Evolutionary conservation across 2,888 invertebrate species (phyloP).

Genomic region (Celastrina argiolus): DNA sequence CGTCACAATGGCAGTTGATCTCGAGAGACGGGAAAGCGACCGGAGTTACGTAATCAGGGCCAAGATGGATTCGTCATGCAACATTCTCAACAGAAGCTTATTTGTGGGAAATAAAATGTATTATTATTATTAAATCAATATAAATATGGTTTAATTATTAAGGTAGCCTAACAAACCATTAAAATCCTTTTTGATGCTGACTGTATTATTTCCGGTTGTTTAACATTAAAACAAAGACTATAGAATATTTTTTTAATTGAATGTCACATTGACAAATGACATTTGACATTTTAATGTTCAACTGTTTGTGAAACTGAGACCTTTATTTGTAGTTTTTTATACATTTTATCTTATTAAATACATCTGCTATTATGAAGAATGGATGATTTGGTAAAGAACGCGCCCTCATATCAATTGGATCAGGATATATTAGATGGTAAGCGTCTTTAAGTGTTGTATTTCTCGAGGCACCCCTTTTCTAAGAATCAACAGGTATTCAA

Average conservation of each 20-base stretch:
- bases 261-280: slow-evolving; percentile 25
- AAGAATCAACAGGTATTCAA: slow-evolving; percentile 44
- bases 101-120: too few species aligned
- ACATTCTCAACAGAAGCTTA: too few species aligned
- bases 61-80: too few species aligned
- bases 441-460: slow-evolving; percentile 39
- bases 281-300: slow-evolving; percentile 24
- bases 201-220: background rate
- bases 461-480: slow-evolving; percentile 39
- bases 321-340: slow-evolving; percentile 23
- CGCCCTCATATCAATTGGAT: slow-evolving; percentile 67
- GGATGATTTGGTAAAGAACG: slow-evolving; percentile 71
- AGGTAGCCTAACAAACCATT: too few species aligned
- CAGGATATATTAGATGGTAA: slow-evolving; percentile 71
- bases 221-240: background rate
- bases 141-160: too few species aligned
- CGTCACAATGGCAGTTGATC: too few species aligned
- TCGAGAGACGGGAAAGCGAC: too few species aligned
- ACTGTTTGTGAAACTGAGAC: slow-evolving; percentile 14
- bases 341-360: slow-evolving; percentile 35
- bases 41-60: too few species aligned
- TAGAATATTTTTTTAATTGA: slow-evolving; percentile 1
- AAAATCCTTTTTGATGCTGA: too few species aligned
- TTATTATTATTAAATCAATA: too few species aligned
- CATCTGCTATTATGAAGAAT: slow-evolving; percentile 72